Conservation (phyloP, 2,113 vertebrate genomes). For the Cebus imitator region DNA sequence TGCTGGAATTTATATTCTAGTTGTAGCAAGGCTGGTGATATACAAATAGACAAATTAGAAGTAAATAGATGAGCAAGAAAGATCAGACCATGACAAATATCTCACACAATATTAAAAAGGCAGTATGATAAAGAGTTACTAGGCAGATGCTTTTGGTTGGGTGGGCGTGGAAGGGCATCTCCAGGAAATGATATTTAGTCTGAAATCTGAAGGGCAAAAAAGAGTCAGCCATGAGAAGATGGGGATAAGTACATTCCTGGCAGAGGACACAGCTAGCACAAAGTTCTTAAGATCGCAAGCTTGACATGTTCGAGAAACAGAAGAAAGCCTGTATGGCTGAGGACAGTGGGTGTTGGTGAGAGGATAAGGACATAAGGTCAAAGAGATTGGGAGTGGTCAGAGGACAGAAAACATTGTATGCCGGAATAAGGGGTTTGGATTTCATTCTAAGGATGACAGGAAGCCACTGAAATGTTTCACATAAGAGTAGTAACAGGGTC, state of each 20-base stretch:
- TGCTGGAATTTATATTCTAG: neutral
- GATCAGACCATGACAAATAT: neutral
- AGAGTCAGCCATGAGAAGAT: neutral
- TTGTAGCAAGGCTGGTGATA: neutral
- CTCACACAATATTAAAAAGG: neutral
- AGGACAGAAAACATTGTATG: neutral
- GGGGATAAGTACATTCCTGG: neutral
- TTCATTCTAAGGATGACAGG: neutral
- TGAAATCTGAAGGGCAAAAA: neutral
- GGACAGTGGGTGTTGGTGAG: accelerated
- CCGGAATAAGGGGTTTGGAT: neutral
- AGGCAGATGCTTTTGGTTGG: neutral
- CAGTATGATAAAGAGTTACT: neutral
- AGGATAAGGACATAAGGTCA: accelerated
- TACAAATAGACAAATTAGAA: neutral
- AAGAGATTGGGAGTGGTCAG: neutral
- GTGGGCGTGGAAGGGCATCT: neutral
- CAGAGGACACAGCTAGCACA: neutral
- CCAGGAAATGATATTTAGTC: neutral
- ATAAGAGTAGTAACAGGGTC: neutral
- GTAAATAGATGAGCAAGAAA: neutral
- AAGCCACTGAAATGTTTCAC: neutral
- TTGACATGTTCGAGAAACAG: neutral
- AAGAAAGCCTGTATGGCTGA: neutral
- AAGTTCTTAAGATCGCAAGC: neutral